Evolutionary conservation across 2,113 vertebrate genomes (phyloP).

Genomic region (Crypturellus undulatus): DNA sequence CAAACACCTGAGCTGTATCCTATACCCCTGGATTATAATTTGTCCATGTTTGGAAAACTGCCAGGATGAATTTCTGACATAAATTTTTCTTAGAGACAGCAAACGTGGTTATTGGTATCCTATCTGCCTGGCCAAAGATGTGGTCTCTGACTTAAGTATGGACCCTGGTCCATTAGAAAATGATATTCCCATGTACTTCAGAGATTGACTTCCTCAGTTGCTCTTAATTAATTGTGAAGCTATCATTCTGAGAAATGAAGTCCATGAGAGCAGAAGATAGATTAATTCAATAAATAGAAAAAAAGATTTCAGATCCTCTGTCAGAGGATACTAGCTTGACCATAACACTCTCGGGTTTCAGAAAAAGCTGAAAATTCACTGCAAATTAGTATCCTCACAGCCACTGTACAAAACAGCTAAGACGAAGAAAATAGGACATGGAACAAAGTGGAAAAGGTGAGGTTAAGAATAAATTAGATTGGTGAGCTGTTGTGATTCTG

Average conservation of each 20-base stretch:
- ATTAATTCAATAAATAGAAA: conserved; percentile 46
- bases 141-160: not conserved
- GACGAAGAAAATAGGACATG: not conserved
- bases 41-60: not conserved
- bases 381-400: conserved; percentile 2
- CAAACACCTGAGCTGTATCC: not conserved
- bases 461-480: not conserved
- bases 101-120: not conserved
- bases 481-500: not conserved
- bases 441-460: not conserved
- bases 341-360: conserved; percentile 19
- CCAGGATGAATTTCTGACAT: not conserved
- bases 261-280: conserved; percentile 3
- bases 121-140: not conserved
- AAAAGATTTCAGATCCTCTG: conserved; percentile 30
- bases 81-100: not conserved
- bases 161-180: not conserved
- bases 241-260: conserved; percentile 28
- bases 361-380: conserved; percentile 42
- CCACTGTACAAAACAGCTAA: not conserved
- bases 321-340: conserved; percentile 36
- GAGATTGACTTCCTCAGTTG: not conserved
- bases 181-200: not conserved
- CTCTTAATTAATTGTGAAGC: conserved; percentile 1
- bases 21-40: not conserved